phyloP scores from a whole-genome alignment of 2,797 vertebrate genomes.

The Sebastolobus alascanus region DNA sequence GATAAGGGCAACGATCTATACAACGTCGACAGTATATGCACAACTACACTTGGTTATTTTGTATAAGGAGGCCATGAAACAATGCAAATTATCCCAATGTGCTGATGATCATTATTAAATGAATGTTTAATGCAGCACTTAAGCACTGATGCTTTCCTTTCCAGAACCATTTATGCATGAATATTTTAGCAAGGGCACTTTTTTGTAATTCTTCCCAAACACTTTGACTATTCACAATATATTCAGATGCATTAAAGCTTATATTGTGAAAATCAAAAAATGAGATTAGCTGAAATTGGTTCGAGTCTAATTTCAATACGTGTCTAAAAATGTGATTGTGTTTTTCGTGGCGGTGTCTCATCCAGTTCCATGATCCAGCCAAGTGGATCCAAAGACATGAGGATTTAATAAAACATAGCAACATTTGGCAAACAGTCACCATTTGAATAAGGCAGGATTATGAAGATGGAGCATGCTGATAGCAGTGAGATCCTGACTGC shows the following conservation, averaged over 20 bases:
- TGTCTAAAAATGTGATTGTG: slow-evolving; percentile 31
- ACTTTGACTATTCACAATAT: slow-evolving; percentile 28
- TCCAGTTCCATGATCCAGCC: slow-evolving; percentile 38
- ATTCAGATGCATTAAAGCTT: slow-evolving; percentile 29
- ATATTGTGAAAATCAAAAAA: slow-evolving; percentile 42
- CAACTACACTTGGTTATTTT: slow-evolving; percentile 22
- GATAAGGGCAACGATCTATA: slow-evolving; percentile 22
- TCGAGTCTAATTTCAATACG: slow-evolving; percentile 43
- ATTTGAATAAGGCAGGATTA: slow-evolving; percentile 71
- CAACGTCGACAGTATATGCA: slow-evolving; percentile 40
- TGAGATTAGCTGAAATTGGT: slow-evolving; percentile 57
- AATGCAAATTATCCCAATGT: slow-evolving; percentile 26
- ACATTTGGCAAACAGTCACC: slow-evolving; percentile 62
- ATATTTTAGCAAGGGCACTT: slow-evolving; percentile 29
- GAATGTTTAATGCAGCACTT: slow-evolving; percentile 34
- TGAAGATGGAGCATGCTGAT: slow-evolving; percentile 57
- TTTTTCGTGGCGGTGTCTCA: slow-evolving; percentile 33
- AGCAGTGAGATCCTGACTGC: slow-evolving; percentile 45
- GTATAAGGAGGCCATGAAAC: slow-evolving; percentile 3
- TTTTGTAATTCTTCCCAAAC: slow-evolving; percentile 35
- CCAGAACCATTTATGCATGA: slow-evolving; percentile 40
- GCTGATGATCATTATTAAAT: slow-evolving; percentile 38
- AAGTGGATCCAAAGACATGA: slow-evolving; percentile 55
- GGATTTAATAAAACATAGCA: slow-evolving; percentile 69
- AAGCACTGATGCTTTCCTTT: slow-evolving; percentile 26